Conservation (phyloP, 2,113 vertebrate genomes). For the Trematomus loennbergii region DNA sequence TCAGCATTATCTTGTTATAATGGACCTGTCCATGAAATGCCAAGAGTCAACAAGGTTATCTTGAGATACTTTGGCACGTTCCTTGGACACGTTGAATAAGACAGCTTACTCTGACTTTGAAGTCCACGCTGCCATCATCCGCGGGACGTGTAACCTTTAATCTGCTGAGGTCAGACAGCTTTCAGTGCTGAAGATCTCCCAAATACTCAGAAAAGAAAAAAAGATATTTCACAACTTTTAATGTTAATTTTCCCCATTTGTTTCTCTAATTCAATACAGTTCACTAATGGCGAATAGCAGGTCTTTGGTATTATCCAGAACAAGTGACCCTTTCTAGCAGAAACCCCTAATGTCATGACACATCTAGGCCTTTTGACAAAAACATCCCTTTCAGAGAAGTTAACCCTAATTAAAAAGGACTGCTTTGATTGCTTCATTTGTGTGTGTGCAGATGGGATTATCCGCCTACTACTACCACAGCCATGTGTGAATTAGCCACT, state of each 20-base stretch:
- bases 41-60: conserved; percentile 23
- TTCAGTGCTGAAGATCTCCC: conserved; percentile 25
- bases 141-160: conserved; percentile 39
- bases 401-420: background rate
- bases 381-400: background rate
- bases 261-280: background rate
- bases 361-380: background rate
- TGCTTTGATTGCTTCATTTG: conserved; percentile 6
- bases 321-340: background rate
- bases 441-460: conserved; percentile 35
- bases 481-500: conserved; percentile 44
- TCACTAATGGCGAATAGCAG: background rate
- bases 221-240: background rate
- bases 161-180: conserved; percentile 56
- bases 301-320: conserved; percentile 26
- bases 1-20: conserved; percentile 19
- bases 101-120: conserved; percentile 31
- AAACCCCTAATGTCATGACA: background rate
- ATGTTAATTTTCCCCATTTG: background rate
- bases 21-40: background rate
- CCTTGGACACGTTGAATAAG: conserved; percentile 45
- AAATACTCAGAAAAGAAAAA: background rate
- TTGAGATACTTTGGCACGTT: conserved; percentile 48
- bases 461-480: conserved; percentile 23
- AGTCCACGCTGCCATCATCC: conserved; percentile 8